phyloP scores from a whole-genome alignment of 2,797 vertebrate species.

The Pseudochirops corinnae region DNA sequence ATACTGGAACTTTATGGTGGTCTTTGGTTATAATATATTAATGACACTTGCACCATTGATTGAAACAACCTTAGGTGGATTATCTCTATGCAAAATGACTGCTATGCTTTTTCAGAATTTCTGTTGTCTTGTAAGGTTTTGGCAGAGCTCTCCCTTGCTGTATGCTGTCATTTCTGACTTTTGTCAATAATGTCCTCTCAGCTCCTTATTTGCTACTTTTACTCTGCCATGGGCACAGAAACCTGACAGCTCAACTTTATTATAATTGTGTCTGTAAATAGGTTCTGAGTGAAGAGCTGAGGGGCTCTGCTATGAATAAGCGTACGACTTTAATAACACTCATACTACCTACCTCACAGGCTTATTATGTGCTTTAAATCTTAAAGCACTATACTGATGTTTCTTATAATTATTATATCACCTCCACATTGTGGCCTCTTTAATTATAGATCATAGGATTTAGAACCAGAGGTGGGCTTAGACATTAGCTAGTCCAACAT shows the following conservation, averaged over 20 bases:
- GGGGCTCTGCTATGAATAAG: not conserved
- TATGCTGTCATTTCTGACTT: not conserved
- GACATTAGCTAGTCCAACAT: not conserved
- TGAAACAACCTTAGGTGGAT: not conserved
- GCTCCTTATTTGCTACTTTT: not conserved
- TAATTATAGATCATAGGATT: not conserved
- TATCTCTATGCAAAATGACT: not conserved
- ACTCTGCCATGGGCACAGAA: not conserved
- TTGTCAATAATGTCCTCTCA: not conserved
- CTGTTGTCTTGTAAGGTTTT: not conserved
- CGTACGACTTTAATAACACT: conserved; percentile 21
- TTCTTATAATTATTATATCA: not conserved
- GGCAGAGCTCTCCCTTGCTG: not conserved
- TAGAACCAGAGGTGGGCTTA: not conserved
- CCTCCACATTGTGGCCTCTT: not conserved
- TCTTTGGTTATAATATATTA: not conserved
- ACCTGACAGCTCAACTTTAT: not conserved
- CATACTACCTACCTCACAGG: not conserved
- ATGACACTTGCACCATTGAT: not conserved
- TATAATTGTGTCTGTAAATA: not conserved
- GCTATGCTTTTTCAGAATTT: not conserved
- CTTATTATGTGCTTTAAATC: not conserved
- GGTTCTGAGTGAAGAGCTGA: not conserved
- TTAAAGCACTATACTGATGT: not conserved
- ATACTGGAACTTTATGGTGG: not conserved